Base-by-base conservation (phyloP, 2,113 vertebrate species). In the Ochotona princeps region DNA sequence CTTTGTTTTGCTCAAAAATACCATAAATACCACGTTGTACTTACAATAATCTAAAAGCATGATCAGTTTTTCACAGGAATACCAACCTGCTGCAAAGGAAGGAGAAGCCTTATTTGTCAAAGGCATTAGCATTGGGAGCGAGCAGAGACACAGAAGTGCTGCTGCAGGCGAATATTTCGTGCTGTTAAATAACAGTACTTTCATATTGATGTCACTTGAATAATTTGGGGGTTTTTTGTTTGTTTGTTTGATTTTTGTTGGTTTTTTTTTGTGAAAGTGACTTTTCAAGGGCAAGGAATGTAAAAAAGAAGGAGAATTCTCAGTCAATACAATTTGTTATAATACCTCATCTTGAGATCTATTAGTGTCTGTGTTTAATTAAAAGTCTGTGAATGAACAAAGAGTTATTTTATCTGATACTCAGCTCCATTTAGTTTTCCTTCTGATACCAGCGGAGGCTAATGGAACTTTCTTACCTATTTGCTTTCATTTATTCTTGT, bases 281-380 rank as follows among this genome's bases (percentile, higher is more conserved):
- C 38, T 87, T 90, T 84, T 92, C 35, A 78, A 67, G 30, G 75
- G 21, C n/a, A 76, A 7, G 11, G 11, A 54, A 7, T 67, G 7
- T 63, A 76, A 60, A 23, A 23, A 66, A 38, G 96, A 89, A 1
- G 85, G 94, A 85, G 79, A 92, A 5, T 73, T 87, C 17, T 30
- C 61, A 61, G 84, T 7, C 0, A 90, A 44, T 6, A 49, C 3
- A 25, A n/a, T 67, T 91, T 70, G 81, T 74, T 87, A 96, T 93
- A 94, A 94, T 7, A 83, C 14, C 44, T 74, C 14, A 76, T 79
- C 44, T 92, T 89, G 63, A 83, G 72, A 90, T 85, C 14, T 89
- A 32, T 78, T 70, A 38, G 96, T 96, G 54, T 92, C 5, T 67
- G 88, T 91, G 60, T 83, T 75, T 93, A 96, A 97, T 94, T 96